A percentile compares a stretch with the other conserved stretches of the same genome.
Evolutionary conservation across 2,113 vertebrate genomes (phyloP).

Genomic region (Clarias batrachus): DNA sequence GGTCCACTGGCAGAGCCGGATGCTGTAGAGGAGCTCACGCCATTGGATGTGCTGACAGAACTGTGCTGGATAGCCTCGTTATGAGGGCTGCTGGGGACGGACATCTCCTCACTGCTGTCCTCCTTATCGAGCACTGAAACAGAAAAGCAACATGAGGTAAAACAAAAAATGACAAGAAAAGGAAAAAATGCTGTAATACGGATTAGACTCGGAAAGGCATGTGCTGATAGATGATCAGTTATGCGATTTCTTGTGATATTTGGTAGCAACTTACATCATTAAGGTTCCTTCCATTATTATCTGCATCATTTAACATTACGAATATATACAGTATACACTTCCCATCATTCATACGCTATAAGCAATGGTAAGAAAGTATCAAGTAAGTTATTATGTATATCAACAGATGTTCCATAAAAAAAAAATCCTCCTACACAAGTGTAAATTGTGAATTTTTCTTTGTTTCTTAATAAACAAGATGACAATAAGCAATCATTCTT

Average conservation of each 20-base stretch:
- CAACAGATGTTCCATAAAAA: not conserved
- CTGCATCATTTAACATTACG: not conserved
- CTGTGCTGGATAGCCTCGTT: constrained; percentile 95
- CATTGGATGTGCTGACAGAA: constrained; percentile 96
- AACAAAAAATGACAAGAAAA: not conserved
- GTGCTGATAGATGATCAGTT: not conserved
- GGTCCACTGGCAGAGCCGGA: constrained; percentile 76
- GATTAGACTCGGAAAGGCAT: too few relatives aligned
- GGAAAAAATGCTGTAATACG: not conserved
- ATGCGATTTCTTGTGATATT: not conserved
- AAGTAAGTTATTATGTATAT: not conserved
- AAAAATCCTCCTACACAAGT: not conserved
- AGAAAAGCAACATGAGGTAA: constrained; percentile 12
- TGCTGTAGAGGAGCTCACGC: constrained; percentile 86
- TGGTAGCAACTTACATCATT: too few relatives aligned
- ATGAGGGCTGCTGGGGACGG: constrained; percentile 90
- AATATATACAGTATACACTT: not conserved
- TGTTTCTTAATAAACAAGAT: not conserved
- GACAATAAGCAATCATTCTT: not conserved
- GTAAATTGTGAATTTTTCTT: not conserved
- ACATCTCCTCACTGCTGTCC: constrained; percentile 93
- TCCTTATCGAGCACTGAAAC: constrained; percentile 80
- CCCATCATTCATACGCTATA: not conserved
- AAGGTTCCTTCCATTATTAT: not conserved
- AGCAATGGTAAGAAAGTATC: not conserved